Evolutionary conservation across 2,888 invertebrate genomes (phyloP).

Genomic region (Clistopyga incitator): DNA sequence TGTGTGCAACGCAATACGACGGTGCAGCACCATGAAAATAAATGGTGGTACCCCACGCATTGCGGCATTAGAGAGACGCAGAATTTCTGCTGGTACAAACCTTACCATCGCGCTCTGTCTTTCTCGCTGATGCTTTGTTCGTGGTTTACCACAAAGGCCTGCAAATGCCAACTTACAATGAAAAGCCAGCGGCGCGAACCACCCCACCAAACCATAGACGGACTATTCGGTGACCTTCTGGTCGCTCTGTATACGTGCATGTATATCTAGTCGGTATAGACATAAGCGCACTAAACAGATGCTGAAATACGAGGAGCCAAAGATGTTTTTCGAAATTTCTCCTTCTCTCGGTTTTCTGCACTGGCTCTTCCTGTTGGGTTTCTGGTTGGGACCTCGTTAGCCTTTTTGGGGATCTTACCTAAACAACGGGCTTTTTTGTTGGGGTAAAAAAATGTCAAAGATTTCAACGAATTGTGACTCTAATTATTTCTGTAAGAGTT

Average conservation of each 20-base stretch:
- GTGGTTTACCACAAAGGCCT: conserved; percentile 83
- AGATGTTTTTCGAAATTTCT: conserved; percentile 74
- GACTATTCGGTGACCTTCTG: conserved; percentile 55
- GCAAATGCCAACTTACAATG: conserved; percentile 82
- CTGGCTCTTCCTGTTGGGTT: background rate
- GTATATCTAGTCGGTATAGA: conserved; percentile 8
- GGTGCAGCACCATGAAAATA: conserved; percentile 25
- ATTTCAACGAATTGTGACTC: background rate
- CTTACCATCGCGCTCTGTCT: conserved; percentile 45
- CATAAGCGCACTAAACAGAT: conserved; percentile 78
- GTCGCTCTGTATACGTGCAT: conserved; percentile 39
- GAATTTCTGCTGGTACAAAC: conserved; percentile 55
- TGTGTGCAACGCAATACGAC: background rate
- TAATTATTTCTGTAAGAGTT: background rate
- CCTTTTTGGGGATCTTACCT: conserved; percentile 55
- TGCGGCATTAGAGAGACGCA: background rate
- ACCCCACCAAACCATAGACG: conserved; percentile 65
- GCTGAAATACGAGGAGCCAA: conserved; percentile 80
- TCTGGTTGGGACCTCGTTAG: conserved; percentile 51
- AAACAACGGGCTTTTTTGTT: conserved; percentile 37
- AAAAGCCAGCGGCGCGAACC: conserved; percentile 74
- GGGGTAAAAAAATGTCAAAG: background rate
- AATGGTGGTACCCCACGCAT: conserved; percentile 8
- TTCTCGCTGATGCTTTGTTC: conserved; percentile 75
- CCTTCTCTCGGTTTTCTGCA: conserved; percentile 56